Conservation (phyloP, 1,140 invertebrate species). For the Brachionus rubens region DNA sequence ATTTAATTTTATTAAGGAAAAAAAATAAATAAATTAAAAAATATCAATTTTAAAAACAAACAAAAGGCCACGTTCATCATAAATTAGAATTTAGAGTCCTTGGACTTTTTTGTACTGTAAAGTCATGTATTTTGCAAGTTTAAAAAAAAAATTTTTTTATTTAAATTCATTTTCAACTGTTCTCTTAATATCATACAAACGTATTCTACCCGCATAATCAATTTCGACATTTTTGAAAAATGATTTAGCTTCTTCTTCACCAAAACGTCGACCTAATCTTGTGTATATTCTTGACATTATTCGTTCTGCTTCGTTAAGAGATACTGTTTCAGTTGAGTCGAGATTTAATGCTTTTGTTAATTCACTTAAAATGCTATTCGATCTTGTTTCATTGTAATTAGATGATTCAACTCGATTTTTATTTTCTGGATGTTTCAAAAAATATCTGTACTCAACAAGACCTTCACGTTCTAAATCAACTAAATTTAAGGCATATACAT, state of each 20-base stretch:
- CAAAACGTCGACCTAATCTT: slow-evolving; percentile 1
- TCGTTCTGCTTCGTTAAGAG: slow-evolving; percentile 42
- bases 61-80: too few relatives aligned
- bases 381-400: not conserved
- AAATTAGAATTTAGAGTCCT: too few relatives aligned
- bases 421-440: not conserved
- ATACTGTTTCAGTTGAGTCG: slow-evolving; percentile 22
- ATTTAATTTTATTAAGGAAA: too few relatives aligned
- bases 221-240: slow-evolving; percentile 27
- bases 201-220: not conserved
- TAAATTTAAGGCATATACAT: slow-evolving; percentile 27
- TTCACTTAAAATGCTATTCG: not conserved
- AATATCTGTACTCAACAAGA: slow-evolving; percentile 16
- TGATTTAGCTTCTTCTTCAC: slow-evolving; percentile 18
- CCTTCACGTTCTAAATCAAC: slow-evolving; percentile 44
- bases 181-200: slow-evolving; percentile 15
- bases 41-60: too few relatives aligned
- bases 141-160: not conserved
- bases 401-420: not conserved
- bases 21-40: too few relatives aligned
- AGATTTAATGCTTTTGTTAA: not conserved
- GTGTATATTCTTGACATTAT: not conserved
- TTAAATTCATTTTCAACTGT: slow-evolving; percentile 20
- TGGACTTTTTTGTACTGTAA: not conserved
- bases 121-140: not conserved